Conservation (phyloP, 2,113 vertebrate genomes). For the Eulacestoma nigropectus region DNA sequence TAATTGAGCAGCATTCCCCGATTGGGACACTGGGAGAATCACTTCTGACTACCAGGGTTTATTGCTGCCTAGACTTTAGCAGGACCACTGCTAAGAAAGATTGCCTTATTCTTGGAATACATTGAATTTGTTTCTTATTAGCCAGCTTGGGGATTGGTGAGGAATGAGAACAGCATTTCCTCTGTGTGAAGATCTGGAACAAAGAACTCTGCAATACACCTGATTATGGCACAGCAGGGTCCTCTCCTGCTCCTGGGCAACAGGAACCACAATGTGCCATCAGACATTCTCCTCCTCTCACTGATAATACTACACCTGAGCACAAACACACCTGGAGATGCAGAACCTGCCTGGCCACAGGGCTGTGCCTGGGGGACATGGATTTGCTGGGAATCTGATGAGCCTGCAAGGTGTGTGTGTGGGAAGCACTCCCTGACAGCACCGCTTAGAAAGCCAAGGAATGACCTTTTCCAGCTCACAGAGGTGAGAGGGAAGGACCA, state of each 20-base stretch:
- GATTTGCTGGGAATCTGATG: neutral
- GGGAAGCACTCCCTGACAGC: neutral
- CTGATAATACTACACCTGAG: neutral
- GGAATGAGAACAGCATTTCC: neutral
- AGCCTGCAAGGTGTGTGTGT: neutral
- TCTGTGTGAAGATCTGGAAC: neutral
- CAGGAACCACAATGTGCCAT: neutral
- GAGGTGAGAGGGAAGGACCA: neutral
- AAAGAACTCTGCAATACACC: neutral
- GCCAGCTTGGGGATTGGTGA: neutral
- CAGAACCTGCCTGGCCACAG: neutral
- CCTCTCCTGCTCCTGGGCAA: neutral
- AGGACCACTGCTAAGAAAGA: neutral
- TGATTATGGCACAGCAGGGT: neutral
- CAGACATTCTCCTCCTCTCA: neutral
- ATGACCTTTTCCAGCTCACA: neutral
- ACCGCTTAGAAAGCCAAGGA: neutral
- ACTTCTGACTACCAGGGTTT: neutral
- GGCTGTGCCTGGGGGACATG: neutral
- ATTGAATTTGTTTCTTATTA: neutral
- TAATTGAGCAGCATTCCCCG: neutral
- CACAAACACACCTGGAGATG: neutral
- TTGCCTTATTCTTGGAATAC: neutral
- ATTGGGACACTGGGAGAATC: neutral
- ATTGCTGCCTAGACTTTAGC: neutral